Conservation (phyloP, 1,140 invertebrate species). For the Platorchestia sp. region DNA sequence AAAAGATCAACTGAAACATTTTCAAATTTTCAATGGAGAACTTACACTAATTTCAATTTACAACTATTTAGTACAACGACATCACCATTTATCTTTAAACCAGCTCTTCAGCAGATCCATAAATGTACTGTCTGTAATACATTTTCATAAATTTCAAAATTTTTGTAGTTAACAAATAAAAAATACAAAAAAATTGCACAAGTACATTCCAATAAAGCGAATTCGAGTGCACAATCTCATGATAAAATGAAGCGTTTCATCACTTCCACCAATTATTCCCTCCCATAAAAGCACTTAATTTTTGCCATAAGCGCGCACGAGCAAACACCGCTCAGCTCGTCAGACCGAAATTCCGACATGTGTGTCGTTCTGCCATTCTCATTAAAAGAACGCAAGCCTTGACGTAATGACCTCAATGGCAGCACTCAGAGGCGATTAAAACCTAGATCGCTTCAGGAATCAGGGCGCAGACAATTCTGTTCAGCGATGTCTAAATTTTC, state of each 20-base stretch:
- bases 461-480: slow-evolving; percentile 1
- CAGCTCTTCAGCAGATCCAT: no score
- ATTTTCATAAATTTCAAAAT: no score
- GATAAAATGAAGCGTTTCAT: background rate
- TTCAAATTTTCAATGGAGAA: no score
- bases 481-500: slow-evolving; percentile 20
- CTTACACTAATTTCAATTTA: no score
- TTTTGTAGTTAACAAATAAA: no score
- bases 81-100: no score
- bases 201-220: no score
- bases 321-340: background rate
- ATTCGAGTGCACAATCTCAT: no score
- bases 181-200: no score
- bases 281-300: background rate
- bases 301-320: background rate
- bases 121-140: no score
- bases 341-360: background rate
- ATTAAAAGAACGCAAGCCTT: slow-evolving; percentile 19
- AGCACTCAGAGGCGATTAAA: slow-evolving; percentile 31
- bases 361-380: background rate
- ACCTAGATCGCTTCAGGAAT: slow-evolving; percentile 18
- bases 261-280: background rate
- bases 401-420: background rate
- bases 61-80: no score
- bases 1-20: no score